Conservation (phyloP, 2,888 invertebrate species). For the Tribolium freemani region DNA sequence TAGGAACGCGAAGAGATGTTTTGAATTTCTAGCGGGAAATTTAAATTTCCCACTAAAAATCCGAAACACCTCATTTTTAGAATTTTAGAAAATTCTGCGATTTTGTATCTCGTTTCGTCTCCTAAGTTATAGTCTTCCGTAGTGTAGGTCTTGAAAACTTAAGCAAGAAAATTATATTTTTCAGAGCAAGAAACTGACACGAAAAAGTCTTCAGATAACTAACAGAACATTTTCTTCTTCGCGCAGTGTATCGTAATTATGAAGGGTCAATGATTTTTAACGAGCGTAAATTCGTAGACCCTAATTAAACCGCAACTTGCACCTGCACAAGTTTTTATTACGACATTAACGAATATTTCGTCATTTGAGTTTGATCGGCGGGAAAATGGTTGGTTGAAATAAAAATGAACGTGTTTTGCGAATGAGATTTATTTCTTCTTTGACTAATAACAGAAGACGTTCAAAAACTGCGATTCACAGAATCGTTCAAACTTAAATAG, state of each 20-base stretch:
- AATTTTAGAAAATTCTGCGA: too few species aligned
- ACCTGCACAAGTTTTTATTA: conserved; percentile 33
- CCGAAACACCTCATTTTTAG: too few species aligned
- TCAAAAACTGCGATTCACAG: conserved; percentile 59
- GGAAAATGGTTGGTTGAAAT: conserved; percentile 27
- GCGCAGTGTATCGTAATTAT: conserved; percentile 3
- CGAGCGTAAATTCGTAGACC: conserved; percentile 30
- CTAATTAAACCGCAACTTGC: conserved; percentile 19
- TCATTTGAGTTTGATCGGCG: conserved; percentile 7
- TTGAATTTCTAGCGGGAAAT: too few species aligned
- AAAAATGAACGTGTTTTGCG: conserved; percentile 41
- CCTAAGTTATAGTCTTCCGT: too few species aligned
- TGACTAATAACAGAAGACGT: conserved; percentile 59
- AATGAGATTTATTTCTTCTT: conserved; percentile 56
- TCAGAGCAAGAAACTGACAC: too few species aligned
- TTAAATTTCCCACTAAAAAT: too few species aligned
- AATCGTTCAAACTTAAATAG: conserved; percentile 58
- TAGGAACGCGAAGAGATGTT: too few species aligned
- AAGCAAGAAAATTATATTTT: too few species aligned
- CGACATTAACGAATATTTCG: conserved; percentile 24
- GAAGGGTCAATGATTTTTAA: conserved; percentile 36
- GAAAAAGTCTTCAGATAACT: too few species aligned
- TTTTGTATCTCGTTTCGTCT: too few species aligned
- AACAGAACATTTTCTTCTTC: too few species aligned
- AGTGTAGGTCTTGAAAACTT: too few species aligned